Base-by-base conservation (phyloP, 2,113 vertebrate species). In the Tyrannus savana region DNA sequence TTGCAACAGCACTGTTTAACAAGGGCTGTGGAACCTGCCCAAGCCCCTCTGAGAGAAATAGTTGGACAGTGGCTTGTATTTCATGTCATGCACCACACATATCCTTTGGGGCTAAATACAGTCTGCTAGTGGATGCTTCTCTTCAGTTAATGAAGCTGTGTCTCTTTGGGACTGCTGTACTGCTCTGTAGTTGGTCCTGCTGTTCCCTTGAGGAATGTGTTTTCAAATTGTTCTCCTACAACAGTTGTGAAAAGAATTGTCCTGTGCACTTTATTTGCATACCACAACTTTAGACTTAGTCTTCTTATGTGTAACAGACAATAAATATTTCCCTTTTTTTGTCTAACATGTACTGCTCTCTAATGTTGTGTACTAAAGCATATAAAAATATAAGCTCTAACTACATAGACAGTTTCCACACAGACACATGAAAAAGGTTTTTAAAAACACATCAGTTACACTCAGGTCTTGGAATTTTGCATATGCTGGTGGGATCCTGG, bases 11-110 rank as follows among this genome's bases (percentile, higher is more conserved):
- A 1, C 9, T 46, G 9, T 87, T 84, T 50, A 87, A 63, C 7
- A 5, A 76, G 67, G 58, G 44, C 62, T 72, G 33, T 67, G 64
- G 67, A 82, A 58, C 42, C 66, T 87, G 39, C 56, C 35, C 52
- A 39, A 42, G 0, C 44, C 33, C 35, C 41, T 89, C 19, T 0
- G 6, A 42, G 63, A 90, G 73, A 82, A 22, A 24, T 6, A 24
- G 15, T 30, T 78, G 85, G 41, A n/a, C 33, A 19, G 41, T 66
- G 19, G 35, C 12, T 85, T 75, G 13, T 55, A 9, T 82, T 84
- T 72, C 19, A 0, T 30, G 33, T 66, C 39, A 8, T 44, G 33
- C 0, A 0, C 56, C 56, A 22, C 24, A 9, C 2, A 1, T 35
- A 3, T 37, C 84, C 62, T 42, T 30, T 16, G 50, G 84, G 73